Percentiles rank a stretch among this genome's conserved stretches.
Evolutionary conservation across 1,140 invertebrate species (phyloP).

Genomic region (Bombus breviceps): DNA sequence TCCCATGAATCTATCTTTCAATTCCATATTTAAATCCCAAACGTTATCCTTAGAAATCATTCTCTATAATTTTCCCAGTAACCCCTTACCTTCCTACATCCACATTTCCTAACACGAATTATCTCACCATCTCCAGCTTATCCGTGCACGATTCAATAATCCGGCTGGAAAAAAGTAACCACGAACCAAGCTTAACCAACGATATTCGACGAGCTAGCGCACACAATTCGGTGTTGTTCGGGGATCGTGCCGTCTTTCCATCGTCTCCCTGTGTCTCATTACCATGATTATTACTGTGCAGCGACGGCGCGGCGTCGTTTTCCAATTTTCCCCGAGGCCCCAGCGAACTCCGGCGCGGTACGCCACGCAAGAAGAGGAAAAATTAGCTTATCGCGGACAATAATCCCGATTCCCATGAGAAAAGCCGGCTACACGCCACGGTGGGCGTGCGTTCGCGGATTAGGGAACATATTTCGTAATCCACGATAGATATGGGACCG

Average conservation of each 20-base stretch:
- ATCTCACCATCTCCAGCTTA: neutral
- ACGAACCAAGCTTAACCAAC: neutral
- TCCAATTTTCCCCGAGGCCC: slow-evolving; percentile 58
- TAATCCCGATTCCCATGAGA: slow-evolving; percentile 75
- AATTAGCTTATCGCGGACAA: slow-evolving; percentile 81
- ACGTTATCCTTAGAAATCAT: neutral
- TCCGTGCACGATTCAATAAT: slow-evolving; percentile 12
- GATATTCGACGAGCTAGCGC: neutral
- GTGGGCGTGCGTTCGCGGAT: slow-evolving; percentile 75
- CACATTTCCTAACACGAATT: neutral
- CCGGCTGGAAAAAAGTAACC: too few species aligned
- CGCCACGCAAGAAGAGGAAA: slow-evolving; percentile 60
- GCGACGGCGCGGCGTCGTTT: slow-evolving; percentile 48
- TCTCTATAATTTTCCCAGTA: neutral
- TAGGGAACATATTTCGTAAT: slow-evolving; percentile 82
- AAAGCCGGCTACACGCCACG: neutral
- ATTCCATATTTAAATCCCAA: neutral
- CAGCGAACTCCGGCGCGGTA: neutral
- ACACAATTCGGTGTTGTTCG: neutral
- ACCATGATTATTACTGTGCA: slow-evolving; percentile 61
- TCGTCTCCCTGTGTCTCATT: slow-evolving; percentile 38
- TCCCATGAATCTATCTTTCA: neutral
- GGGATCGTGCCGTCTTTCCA: slow-evolving; percentile 9
- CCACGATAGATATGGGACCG: slow-evolving; percentile 64
- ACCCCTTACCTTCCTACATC: neutral